Percentiles rank a stretch among this genome's conserved stretches.
Conservation (phyloP, 2,113 vertebrate genomes). For the Corapipo altera region DNA sequence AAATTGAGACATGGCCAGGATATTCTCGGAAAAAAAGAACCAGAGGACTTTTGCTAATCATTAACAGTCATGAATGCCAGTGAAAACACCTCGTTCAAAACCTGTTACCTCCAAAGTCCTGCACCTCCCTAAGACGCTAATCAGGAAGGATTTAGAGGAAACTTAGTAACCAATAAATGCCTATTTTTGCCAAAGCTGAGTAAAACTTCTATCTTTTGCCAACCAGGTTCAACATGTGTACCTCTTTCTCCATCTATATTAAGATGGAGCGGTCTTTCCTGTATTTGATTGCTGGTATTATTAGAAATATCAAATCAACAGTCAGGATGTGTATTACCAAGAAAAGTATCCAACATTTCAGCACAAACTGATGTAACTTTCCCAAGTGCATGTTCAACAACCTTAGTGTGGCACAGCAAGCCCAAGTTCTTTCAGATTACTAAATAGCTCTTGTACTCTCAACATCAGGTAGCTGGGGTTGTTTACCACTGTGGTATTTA, state of each 20-base stretch:
- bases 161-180: background rate
- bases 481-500: background rate
- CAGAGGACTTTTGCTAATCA: slow-evolving; percentile 22
- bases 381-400: background rate
- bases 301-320: background rate
- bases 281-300: background rate
- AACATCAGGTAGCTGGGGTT: background rate
- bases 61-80: background rate
- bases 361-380: background rate
- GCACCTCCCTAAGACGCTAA: background rate
- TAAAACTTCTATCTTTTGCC: background rate
- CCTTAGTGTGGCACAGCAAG: background rate
- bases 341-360: background rate
- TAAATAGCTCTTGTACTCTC: background rate
- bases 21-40: slow-evolving; percentile 42
- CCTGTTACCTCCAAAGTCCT: background rate
- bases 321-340: background rate
- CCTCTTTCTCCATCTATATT: background rate
- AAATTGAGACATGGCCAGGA: slow-evolving; percentile 29
- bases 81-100: slow-evolving; percentile 6
- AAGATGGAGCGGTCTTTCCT: background rate
- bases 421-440: background rate
- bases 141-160: slow-evolving; percentile 1
- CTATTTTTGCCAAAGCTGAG: background rate
- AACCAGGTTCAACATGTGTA: background rate